A percentile compares a stretch with the other conserved stretches of the same genome.
phyloP scores from a whole-genome alignment of 2,113 vertebrate species.

The Oreotragus oreotragus region DNA sequence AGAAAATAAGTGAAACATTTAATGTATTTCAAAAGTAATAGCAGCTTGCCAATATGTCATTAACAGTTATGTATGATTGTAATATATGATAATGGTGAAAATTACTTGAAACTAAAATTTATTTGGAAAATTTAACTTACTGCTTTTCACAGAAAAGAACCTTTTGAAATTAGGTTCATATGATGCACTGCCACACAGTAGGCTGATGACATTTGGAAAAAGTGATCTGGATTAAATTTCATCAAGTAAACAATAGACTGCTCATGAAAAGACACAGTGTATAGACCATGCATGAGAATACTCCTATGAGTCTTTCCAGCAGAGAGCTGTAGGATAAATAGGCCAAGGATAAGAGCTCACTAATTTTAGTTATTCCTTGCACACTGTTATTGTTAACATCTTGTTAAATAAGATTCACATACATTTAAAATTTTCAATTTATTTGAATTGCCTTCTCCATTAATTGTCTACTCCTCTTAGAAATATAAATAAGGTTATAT shows the following conservation, averaged over 20 bases:
- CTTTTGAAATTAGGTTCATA: not conserved
- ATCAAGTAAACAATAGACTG: not conserved
- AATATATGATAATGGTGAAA: not conserved
- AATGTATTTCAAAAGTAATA: not conserved
- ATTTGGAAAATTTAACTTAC: not conserved
- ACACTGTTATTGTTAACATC: not conserved
- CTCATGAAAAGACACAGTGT: not conserved
- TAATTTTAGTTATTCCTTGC: not conserved
- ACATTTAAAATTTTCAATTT: not conserved
- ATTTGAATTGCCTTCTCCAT: not conserved
- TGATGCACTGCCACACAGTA: not conserved
- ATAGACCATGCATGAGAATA: not conserved
- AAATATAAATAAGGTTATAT: not conserved
- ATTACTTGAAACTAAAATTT: not conserved
- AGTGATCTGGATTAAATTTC: not conserved
- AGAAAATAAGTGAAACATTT: not conserved
- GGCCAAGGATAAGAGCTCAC: not conserved
- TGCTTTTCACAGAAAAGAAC: not conserved
- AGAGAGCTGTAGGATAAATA: not conserved
- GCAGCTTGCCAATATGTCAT: not conserved
- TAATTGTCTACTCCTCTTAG: not conserved
- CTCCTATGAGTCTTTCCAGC: not conserved
- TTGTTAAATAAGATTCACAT: not conserved
- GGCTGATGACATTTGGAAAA: not conserved
- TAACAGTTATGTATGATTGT: not conserved